Evolutionary conservation across 2,797 vertebrate species (phyloP).

Genomic region (Tangara arthus): DNA sequence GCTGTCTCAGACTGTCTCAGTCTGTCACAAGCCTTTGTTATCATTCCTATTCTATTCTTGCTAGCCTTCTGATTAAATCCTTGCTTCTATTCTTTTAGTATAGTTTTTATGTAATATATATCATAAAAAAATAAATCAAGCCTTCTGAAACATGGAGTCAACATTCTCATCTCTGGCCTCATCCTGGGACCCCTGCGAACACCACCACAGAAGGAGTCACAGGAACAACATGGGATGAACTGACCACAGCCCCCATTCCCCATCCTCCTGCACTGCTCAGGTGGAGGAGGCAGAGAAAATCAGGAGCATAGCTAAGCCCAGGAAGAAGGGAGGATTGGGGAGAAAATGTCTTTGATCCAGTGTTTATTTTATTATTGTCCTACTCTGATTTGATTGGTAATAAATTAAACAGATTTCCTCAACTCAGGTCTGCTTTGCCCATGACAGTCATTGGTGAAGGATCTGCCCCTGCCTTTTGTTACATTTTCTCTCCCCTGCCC

Average conservation of each 20-base stretch:
- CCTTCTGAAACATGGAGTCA: too few species aligned
- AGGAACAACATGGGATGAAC: not conserved
- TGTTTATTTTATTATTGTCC: not conserved
- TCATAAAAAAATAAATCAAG: too few species aligned
- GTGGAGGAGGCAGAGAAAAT: accelerated
- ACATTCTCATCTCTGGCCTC: too few species aligned
- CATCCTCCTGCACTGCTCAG: accelerated
- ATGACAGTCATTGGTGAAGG: not conserved
- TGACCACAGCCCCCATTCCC: not conserved
- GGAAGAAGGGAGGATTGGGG: not conserved
- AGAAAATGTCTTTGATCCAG: not conserved
- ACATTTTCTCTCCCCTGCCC: not conserved
- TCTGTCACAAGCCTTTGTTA: too few species aligned
- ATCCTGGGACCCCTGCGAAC: too few species aligned
- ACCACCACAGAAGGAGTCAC: too few species aligned
- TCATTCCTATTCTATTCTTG: too few species aligned
- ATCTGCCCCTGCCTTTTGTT: not conserved
- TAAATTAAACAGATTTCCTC: not conserved
- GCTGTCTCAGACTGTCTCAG: too few species aligned
- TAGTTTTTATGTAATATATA: too few species aligned
- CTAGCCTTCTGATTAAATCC: too few species aligned
- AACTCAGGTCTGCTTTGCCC: not conserved
- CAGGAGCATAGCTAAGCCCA: not conserved
- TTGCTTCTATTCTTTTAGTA: too few species aligned
- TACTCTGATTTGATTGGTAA: not conserved